Percentiles rank a stretch among this genome's conserved stretches.
These are phyloP conservation scores for Galeopsomyia nigrocyanea DNA, from an alignment of 2,888 invertebrate species.

Conservation along the genomic window DNA sequence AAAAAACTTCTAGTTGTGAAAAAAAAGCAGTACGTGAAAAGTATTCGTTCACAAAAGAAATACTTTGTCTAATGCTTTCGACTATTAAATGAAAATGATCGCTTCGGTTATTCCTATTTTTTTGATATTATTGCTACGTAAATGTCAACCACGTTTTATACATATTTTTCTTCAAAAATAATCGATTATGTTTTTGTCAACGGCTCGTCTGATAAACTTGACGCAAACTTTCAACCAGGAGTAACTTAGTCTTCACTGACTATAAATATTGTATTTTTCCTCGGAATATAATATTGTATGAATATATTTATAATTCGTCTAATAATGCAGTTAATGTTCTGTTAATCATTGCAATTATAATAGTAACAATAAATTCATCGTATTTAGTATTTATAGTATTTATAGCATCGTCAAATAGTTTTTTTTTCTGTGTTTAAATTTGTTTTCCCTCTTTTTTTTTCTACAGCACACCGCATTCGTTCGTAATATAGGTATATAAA, in stretches of 20 bases:
- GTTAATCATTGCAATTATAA: constrained; percentile 53
- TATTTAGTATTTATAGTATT: constrained; percentile 57
- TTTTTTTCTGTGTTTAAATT: too few relatives aligned
- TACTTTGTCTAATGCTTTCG: too few relatives aligned
- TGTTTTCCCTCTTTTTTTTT: constrained; percentile 27
- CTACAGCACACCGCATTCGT: constrained; percentile 63
- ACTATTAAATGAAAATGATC: too few relatives aligned
- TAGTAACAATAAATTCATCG: constrained; percentile 62
- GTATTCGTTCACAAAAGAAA: too few relatives aligned
- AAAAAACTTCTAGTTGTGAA: constrained; percentile 3
- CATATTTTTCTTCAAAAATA: too few relatives aligned
- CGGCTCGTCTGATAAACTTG: constrained; percentile 10
- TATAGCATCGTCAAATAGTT: constrained; percentile 52
- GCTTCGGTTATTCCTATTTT: too few relatives aligned
- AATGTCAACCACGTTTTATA: too few relatives aligned
- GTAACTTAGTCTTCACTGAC: constrained; percentile 32
- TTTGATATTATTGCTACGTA: too few relatives aligned
- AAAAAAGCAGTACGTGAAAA: too few relatives aligned
- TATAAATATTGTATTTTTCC: constrained; percentile 40
- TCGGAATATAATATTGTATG: constrained; percentile 44
- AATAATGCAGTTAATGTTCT: constrained; percentile 46
- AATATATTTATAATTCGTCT: constrained; percentile 47
- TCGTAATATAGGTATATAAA: constrained; percentile 50
- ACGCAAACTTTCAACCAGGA: constrained; percentile 16
- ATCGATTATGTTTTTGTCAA: not conserved